Evolutionary conservation across 2,797 vertebrate species (phyloP), one percentile per base, ranked within the genome.

Genomic region (Luscinia megarhynchos): DNA sequence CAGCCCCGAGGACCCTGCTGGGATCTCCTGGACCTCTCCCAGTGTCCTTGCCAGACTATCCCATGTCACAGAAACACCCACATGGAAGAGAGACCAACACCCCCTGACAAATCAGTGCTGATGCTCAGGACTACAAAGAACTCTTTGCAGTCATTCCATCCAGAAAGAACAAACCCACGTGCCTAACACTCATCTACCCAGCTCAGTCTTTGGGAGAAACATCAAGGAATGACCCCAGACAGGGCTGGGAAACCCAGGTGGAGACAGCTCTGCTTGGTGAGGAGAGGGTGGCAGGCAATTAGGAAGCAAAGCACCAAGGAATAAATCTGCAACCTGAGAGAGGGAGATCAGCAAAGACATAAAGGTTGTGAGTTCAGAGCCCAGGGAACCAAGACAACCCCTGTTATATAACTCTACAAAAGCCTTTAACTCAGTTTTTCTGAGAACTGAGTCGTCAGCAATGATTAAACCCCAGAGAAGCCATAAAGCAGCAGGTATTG

Each of bases 361-460:
- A 64, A 87, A 92, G 57, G 63, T 74, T 59, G 34, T 59, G 72
- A 4, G 21, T 66, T 85, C 54, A 41, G 24, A 8, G 72, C 77
- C 87, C 15, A 5, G 67, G 45, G 59, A 96, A 58, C 22, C 8
- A 41, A 73, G 55, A 67, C 54, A 77, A 68, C 61, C 73, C 80
- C 46, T 68, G 34, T 90, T 94, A 83, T 15, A 29, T 68, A 94
- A 93, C 80, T 46, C 90, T 62, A 70, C 91, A 94, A 97, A 94
- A 95, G 80, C 72, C 89, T 94, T 91, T 96, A 97, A 90, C 87
- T 68, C 92, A 69, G 75, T 80, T 95, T 93, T 93, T 70, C 96
- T 32, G 8, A 83, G 29, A 92, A 95, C 85, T 77, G 19, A 94
- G 76, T 91, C 1, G 1, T 93, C 91, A 38, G 27, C 84, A 57